phyloP scores from a whole-genome alignment of 2,797 vertebrate genomes.

The Vireo griseus region DNA sequence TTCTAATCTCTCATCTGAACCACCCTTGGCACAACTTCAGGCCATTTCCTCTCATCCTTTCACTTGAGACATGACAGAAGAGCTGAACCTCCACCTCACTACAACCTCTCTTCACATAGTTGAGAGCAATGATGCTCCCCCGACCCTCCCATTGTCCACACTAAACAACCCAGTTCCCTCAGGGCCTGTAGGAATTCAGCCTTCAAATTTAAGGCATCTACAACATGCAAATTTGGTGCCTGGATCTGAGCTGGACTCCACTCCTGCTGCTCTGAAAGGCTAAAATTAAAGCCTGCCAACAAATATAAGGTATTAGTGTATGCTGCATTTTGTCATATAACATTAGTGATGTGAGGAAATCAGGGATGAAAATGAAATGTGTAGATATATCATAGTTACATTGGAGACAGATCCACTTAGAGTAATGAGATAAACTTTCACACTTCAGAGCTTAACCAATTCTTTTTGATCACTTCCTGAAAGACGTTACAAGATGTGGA shows the following conservation, averaged over 20 bases:
- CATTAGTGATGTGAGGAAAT: background rate
- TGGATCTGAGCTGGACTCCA: background rate
- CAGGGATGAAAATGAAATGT: background rate
- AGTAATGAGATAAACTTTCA: constrained; percentile 13
- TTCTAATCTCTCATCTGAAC: background rate
- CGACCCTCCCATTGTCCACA: background rate
- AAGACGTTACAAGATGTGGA: background rate
- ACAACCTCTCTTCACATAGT: background rate
- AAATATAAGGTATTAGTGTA: background rate
- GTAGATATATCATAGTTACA: background rate
- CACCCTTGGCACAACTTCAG: fast-evolving
- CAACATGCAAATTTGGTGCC: background rate
- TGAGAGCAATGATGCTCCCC: background rate
- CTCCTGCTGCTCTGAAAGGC: background rate
- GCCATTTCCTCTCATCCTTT: background rate
- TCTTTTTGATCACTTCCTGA: constrained; percentile 15
- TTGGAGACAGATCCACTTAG: background rate
- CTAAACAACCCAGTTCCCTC: background rate
- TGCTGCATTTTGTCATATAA: background rate
- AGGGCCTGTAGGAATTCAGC: background rate
- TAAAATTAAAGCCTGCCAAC: background rate
- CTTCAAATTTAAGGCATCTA: background rate
- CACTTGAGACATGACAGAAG: background rate
- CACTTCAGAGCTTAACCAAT: background rate
- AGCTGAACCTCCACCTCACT: background rate